These are phyloP conservation scores for Cyphomyrus plagiostoma DNA, from an alignment of 2,113 vertebrate species.

Conservation along the genomic window DNA sequence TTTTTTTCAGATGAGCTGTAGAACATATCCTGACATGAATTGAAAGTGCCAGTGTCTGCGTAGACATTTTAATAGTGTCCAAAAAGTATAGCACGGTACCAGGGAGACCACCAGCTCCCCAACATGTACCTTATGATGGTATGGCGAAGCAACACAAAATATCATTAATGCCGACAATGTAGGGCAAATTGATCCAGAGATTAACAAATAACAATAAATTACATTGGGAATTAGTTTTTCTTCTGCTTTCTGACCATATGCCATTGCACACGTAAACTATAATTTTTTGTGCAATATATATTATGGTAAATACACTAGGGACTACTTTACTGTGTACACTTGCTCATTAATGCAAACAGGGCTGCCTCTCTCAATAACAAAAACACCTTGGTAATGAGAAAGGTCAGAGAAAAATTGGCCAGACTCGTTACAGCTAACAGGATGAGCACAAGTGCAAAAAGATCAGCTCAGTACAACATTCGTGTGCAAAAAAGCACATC, in stretches of 20 bases:
- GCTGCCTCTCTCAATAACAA: neutral
- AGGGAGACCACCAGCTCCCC: neutral
- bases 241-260: neutral
- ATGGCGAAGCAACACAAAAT: neutral
- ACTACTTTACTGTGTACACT: neutral
- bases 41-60: neutral
- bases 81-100: neutral
- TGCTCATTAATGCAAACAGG: neutral
- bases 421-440: neutral
- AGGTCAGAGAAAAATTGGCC: neutral
- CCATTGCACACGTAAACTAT: neutral
- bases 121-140: neutral
- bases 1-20: slow-evolving; percentile 1
- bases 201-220: neutral
- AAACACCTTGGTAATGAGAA: neutral
- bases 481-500: neutral
- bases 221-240: neutral
- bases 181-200: neutral
- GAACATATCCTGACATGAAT: neutral
- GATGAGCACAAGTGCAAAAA: neutral
- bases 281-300: neutral
- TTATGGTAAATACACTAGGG: neutral
- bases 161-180: neutral
- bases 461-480: neutral
- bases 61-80: neutral